A percentile compares a stretch with the other conserved stretches of the same genome.
Evolutionary conservation across 2,888 invertebrate genomes (phyloP).

Genomic region (Nineta flava): DNA sequence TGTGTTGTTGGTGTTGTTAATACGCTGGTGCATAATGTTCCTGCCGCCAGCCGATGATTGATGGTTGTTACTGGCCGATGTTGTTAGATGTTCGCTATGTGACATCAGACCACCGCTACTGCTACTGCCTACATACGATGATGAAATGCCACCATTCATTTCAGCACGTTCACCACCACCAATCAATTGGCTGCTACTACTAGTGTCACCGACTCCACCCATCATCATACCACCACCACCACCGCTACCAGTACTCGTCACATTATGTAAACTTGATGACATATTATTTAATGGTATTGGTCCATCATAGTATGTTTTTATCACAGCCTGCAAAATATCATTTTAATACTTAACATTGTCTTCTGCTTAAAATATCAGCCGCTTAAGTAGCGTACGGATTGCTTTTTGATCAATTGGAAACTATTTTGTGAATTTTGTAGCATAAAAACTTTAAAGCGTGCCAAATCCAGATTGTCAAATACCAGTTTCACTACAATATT

Average conservation of each 20-base stretch:
- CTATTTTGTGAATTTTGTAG: too few species aligned
- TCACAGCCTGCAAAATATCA: constrained; percentile 25
- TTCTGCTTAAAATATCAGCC: not conserved
- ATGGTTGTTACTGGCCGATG: constrained; percentile 13
- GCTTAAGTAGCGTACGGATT: not conserved
- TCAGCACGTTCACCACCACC: constrained; percentile 9
- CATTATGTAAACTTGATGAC: constrained; percentile 28
- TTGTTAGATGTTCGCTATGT: constrained; percentile 8
- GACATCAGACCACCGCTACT: not conserved
- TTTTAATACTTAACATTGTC: too few species aligned
- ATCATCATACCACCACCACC: constrained; percentile 18
- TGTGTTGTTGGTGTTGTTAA: constrained; percentile 16
- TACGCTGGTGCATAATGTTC: constrained; percentile 8
- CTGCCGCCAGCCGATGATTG: constrained; percentile 12
- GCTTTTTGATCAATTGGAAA: too few species aligned
- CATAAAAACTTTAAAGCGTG: too few species aligned
- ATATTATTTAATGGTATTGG: constrained; percentile 22
- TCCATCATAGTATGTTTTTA: constrained; percentile 33
- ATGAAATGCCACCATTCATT: constrained; percentile 6
- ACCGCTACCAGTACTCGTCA: constrained; percentile 16
- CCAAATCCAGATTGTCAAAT: too few species aligned
- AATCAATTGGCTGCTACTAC: constrained; percentile 3
- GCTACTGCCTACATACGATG: constrained; percentile 6
- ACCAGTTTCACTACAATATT: too few species aligned
- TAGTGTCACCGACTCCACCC: constrained; percentile 15